Conservation (phyloP, 2,113 vertebrate species). For the Pluvianellus socialis region DNA sequence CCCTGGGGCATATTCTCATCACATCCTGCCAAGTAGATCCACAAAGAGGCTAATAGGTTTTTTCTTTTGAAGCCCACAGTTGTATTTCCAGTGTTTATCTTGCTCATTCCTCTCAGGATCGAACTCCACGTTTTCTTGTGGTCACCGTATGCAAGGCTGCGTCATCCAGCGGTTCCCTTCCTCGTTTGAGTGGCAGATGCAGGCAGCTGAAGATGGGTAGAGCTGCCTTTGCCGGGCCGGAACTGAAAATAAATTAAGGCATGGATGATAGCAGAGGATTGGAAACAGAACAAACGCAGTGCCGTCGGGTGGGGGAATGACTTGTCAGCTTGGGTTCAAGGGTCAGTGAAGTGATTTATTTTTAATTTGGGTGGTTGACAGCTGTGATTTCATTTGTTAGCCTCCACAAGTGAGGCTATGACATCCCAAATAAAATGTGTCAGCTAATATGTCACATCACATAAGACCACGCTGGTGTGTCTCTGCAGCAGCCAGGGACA, state of each 20-base stretch:
- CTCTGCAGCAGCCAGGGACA: neutral
- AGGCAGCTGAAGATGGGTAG: neutral
- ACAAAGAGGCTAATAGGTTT: rapidly evolving
- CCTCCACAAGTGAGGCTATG: neutral
- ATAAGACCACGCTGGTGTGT: neutral
- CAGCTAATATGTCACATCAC: neutral
- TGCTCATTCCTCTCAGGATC: neutral
- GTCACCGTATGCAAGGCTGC: neutral
- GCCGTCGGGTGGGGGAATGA: neutral
- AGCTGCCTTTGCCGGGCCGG: neutral
- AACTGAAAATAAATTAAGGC: neutral
- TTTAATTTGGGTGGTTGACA: conserved; percentile 38
- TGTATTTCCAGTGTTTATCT: neutral
- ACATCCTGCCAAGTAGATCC: neutral
- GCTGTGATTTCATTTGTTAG: conserved; percentile 28
- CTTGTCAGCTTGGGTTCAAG: neutral
- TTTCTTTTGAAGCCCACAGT: neutral
- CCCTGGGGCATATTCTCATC: neutral
- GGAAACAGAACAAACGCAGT: no score
- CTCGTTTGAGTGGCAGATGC: neutral
- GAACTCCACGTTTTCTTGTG: neutral
- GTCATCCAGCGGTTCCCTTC: neutral
- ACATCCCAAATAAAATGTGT: neutral
- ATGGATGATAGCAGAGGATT: neutral
- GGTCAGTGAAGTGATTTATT: conserved; percentile 26